phyloP scores from a whole-genome alignment of 2,113 vertebrate genomes.

The Siniperca chuatsi region DNA sequence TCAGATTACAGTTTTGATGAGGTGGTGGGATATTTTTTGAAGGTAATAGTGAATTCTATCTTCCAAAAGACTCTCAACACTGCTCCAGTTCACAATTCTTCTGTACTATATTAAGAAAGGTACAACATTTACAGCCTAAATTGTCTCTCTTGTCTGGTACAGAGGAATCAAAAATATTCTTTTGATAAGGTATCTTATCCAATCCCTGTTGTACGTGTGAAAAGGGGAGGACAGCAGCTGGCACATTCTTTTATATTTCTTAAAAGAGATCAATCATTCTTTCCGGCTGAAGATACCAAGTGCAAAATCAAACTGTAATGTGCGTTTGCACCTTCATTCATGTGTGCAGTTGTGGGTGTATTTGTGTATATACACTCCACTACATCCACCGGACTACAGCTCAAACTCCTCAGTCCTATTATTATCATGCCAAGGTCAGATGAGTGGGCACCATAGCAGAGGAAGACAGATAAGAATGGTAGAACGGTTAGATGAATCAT shows the following conservation, averaged over 20 bases:
- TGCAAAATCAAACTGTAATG: conserved; percentile 23
- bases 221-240: conserved; percentile 1
- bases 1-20: not conserved
- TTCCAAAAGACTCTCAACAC: not conserved
- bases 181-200: conserved; percentile 1
- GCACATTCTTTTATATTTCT: conserved; percentile 10
- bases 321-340: conserved; percentile 37
- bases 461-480: conserved; percentile 57
- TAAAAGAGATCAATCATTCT: conserved; percentile 30
- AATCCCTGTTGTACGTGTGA: not conserved
- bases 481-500: conserved; percentile 37
- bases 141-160: not conserved
- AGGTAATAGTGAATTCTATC: not conserved
- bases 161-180: not conserved
- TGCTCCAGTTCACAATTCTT: not conserved
- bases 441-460: conserved; percentile 62
- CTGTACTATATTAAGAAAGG: not conserved
- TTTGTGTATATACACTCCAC: conserved; percentile 35
- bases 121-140: not conserved
- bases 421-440: conserved; percentile 68
- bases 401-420: conserved; percentile 55
- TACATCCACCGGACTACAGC: conserved; percentile 29
- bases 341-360: conserved; percentile 47
- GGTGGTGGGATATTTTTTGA: not conserved
- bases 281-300: not conserved